phyloP scores from a whole-genome alignment of 1,140 invertebrate species.

The Bombus impatiens region DNA sequence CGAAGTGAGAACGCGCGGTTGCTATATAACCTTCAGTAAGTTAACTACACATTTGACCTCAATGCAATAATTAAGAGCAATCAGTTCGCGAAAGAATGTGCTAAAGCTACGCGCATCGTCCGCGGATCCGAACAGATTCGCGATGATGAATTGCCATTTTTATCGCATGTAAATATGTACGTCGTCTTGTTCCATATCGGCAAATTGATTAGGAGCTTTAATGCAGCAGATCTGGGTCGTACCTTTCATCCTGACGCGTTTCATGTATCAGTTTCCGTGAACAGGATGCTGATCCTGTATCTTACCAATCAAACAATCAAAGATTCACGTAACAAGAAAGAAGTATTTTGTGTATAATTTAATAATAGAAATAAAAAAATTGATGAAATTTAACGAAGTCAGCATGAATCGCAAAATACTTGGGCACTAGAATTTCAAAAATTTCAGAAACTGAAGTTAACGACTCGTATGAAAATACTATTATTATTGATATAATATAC shows the following conservation, averaged over 20 bases:
- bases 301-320: neutral
- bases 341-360: no score
- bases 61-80: slow-evolving; percentile 77
- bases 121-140: slow-evolving; percentile 39
- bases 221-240: slow-evolving; percentile 38
- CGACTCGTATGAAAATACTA: no score
- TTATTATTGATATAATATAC: no score
- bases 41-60: slow-evolving; percentile 75
- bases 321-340: neutral
- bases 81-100: slow-evolving; percentile 67
- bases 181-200: slow-evolving; percentile 46
- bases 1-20: slow-evolving; percentile 53
- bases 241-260: slow-evolving; percentile 10
- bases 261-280: neutral
- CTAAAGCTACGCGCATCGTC: slow-evolving; percentile 42
- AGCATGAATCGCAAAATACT: no score
- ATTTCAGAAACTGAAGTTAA: no score
- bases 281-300: neutral
- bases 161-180: neutral
- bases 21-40: slow-evolving; percentile 63
- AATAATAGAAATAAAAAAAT: no score
- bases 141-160: slow-evolving; percentile 60
- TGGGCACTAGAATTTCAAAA: no score
- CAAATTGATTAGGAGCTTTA: slow-evolving; percentile 59
- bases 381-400: no score